phyloP scores from a whole-genome alignment of 2,797 vertebrate species.

The Amphiprion clarkii region DNA sequence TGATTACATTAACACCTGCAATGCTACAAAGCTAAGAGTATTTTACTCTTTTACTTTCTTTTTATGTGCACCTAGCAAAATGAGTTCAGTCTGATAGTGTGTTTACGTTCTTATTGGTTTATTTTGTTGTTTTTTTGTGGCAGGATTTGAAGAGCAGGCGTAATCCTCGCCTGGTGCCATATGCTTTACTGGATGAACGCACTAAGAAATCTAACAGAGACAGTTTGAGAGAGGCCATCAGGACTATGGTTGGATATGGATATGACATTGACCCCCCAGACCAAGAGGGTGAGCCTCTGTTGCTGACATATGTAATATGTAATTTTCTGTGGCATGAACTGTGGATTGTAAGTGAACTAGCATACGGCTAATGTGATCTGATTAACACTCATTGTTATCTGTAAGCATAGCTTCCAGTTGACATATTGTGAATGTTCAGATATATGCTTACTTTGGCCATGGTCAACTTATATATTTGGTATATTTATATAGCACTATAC shows the following conservation, averaged over 20 bases:
- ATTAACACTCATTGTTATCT: not conserved
- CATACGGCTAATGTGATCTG: not conserved
- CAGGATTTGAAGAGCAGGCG: slow-evolving; percentile 98
- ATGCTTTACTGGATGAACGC: slow-evolving; percentile 95
- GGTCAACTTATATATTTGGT: no score
- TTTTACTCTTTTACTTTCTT: not conserved
- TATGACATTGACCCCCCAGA: slow-evolving; percentile 96
- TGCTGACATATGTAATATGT: not conserved
- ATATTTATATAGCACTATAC: no score
- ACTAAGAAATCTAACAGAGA: slow-evolving; percentile 99
- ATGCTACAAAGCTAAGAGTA: not conserved
- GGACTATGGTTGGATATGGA: slow-evolving; percentile 96
- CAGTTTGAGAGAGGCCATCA: slow-evolving; percentile 96
- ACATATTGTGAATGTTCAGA: not conserved
- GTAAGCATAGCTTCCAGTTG: not conserved
- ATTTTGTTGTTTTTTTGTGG: slow-evolving; percentile 28
- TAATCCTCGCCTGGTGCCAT: slow-evolving; percentile 97
- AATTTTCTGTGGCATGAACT: not conserved
- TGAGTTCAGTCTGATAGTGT: not conserved
- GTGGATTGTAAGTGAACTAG: not conserved
- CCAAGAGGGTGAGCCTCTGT: slow-evolving; percentile 87
- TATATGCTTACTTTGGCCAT: no score
- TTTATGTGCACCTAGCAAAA: not conserved
- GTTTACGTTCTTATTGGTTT: not conserved
- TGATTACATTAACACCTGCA: not conserved